A percentile compares a stretch with the other conserved stretches of the same genome.
phyloP scores from a whole-genome alignment of 1,140 invertebrate genomes.

The Brachionus manjavacas region DNA sequence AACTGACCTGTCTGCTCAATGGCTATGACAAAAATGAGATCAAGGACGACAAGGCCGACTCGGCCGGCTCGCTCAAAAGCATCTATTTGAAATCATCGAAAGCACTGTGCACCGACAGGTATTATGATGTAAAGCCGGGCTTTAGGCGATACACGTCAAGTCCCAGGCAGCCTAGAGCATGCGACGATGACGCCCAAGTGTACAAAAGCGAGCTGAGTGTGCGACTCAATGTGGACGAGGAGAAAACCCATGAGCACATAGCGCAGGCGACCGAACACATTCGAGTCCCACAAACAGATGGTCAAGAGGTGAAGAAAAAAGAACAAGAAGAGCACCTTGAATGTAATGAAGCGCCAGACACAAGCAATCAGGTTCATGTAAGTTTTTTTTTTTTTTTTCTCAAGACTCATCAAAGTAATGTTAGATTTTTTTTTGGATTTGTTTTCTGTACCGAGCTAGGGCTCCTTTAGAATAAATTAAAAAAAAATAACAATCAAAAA shows the following conservation, averaged over 20 bases:
- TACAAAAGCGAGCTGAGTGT: constrained; percentile 1
- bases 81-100: constrained; percentile 23
- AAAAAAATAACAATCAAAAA: too few relatives aligned
- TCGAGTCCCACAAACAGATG: background rate
- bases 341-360: background rate
- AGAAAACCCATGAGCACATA: too few relatives aligned
- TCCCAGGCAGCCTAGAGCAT: background rate
- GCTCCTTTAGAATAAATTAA: too few relatives aligned
- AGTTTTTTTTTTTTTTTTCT: too few relatives aligned
- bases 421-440: too few relatives aligned
- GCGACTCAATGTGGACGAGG: background rate
- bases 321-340: background rate
- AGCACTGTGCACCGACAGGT: background rate
- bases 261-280: too few relatives aligned
- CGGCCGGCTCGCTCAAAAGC: background rate
- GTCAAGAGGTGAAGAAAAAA: background rate
- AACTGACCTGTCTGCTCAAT: constrained; percentile 14
- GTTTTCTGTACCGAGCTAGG: too few relatives aligned
- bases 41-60: background rate
- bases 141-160: background rate
- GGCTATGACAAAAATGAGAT: constrained; percentile 4
- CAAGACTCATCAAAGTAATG: too few relatives aligned
- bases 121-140: background rate
- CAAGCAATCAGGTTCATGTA: too few relatives aligned
- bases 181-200: background rate